These are phyloP conservation scores for Trematocara unimaculatum DNA, from an alignment of 2,113 vertebrate genomes.

Conservation along the genomic window DNA sequence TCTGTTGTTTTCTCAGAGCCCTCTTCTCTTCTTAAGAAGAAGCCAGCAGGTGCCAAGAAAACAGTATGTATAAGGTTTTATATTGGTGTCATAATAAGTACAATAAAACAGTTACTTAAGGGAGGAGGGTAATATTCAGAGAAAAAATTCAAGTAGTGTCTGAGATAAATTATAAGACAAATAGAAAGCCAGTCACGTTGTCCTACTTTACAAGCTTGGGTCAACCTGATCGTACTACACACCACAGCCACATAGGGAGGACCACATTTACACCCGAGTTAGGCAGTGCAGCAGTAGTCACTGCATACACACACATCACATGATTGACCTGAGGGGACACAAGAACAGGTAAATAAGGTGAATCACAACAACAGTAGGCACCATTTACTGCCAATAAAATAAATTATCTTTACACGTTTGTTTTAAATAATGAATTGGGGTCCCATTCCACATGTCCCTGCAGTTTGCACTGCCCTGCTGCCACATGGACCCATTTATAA, in stretches of 20 bases:
- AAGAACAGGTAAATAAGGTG: background rate
- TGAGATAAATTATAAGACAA: background rate
- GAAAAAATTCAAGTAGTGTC: background rate
- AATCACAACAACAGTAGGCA: background rate
- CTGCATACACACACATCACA: background rate
- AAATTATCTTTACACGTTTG: background rate
- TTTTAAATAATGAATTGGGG: background rate
- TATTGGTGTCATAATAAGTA: background rate
- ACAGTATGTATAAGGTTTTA: background rate
- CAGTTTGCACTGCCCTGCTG: background rate
- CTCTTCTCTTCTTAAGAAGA: conserved; percentile 71
- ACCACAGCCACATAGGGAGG: background rate
- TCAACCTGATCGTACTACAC: background rate
- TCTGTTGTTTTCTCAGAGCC: conserved; percentile 40
- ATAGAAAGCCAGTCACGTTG: background rate
- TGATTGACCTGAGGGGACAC: background rate
- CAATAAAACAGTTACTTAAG: background rate
- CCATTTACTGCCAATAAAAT: background rate
- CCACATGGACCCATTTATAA: background rate
- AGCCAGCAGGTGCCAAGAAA: conserved; percentile 67
- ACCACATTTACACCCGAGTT: background rate
- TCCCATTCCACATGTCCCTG: background rate
- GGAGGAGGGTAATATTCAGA: background rate
- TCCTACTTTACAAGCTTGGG: background rate
- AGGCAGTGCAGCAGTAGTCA: background rate